phyloP scores from a whole-genome alignment of 2,113 vertebrate species.

The Abramis brama region DNA sequence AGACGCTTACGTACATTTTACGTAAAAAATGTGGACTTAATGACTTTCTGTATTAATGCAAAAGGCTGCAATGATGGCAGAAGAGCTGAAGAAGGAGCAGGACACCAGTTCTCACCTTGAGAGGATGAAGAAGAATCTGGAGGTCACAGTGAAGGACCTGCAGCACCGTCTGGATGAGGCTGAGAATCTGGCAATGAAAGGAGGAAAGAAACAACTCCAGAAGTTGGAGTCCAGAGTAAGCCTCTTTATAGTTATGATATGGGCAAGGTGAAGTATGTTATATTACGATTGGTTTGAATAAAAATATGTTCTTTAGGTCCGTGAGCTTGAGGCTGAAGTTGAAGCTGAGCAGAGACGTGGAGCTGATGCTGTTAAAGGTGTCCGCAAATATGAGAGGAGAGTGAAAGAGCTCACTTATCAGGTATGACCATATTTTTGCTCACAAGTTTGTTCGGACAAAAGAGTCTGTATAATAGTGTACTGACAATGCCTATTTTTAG shows the following conservation, averaged over 20 bases:
- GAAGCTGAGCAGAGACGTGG: constrained; percentile 82
- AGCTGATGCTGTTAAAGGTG: constrained; percentile 62
- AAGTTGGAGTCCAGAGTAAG: constrained; percentile 76
- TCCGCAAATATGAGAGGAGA: constrained; percentile 60
- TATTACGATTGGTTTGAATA: no score
- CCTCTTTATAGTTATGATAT: background rate
- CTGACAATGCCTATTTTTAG: background rate
- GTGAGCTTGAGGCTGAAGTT: constrained; percentile 81
- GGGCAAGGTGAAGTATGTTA: no score
- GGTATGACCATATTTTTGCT: constrained; percentile 7
- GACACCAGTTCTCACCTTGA: constrained; percentile 89
- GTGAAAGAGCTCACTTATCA: constrained; percentile 59
- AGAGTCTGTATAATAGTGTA: background rate
- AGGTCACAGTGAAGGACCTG: constrained; percentile 79
- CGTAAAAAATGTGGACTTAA: background rate
- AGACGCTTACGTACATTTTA: no score
- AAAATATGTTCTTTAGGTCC: constrained; percentile 64
- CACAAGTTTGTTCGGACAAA: no score
- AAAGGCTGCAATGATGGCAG: constrained; percentile 85
- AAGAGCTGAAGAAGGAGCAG: constrained; percentile 90
- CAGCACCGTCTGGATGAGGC: constrained; percentile 91
- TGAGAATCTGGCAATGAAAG: constrained; percentile 86
- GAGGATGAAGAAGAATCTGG: constrained; percentile 96
- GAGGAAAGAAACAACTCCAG: constrained; percentile 86
- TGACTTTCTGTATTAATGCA: background rate